phyloP scores from a whole-genome alignment of 2,113 vertebrate species.

The Nyctibius bracteatus region DNA sequence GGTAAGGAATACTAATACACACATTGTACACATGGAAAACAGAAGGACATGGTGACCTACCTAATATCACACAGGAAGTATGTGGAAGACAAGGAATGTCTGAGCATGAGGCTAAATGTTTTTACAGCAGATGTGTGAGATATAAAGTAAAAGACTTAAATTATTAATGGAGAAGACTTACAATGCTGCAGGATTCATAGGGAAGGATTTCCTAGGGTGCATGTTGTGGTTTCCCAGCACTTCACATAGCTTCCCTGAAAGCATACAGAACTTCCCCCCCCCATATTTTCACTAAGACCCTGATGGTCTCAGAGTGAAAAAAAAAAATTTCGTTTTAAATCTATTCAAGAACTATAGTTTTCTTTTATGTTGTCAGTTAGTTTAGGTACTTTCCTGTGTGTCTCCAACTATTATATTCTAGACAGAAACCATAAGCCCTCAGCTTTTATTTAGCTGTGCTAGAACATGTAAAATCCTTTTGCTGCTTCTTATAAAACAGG shows the following conservation, averaged over 20 bases:
- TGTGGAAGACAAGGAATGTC: not conserved
- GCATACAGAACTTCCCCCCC: not conserved
- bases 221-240: not conserved
- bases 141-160: not conserved
- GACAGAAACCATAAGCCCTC: not conserved
- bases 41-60: not conserved
- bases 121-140: slow-evolving; percentile 17
- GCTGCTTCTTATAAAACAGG: not conserved
- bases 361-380: not conserved
- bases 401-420: not conserved
- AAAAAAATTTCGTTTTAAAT: not conserved
- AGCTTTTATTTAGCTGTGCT: not conserved
- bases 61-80: not conserved
- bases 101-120: not conserved
- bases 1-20: slow-evolving; percentile 5
- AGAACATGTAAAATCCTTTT: slow-evolving; percentile 21
- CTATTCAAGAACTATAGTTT: not conserved
- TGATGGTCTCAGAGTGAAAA: not conserved
- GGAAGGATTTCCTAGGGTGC: not conserved
- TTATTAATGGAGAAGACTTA: not conserved
- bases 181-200: not conserved
- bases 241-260: not conserved
- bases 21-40: slow-evolving; percentile 1
- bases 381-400: not conserved
- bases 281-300: not conserved